These are phyloP conservation scores for Merops nubicus DNA, from an alignment of 2,113 vertebrate species.

Conservation along the genomic window DNA sequence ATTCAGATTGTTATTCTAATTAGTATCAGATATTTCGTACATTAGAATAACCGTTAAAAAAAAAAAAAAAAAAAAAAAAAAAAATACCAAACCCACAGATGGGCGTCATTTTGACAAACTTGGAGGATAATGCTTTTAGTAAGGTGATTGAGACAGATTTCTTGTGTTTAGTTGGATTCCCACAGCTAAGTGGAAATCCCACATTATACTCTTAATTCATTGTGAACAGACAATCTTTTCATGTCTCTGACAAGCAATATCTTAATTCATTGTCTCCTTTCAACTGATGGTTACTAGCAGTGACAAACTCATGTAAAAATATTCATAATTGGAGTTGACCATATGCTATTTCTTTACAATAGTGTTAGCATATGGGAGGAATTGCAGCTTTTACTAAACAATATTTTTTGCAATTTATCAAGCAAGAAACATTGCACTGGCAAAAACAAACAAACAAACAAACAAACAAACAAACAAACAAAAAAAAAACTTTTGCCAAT, in stretches of 20 bases:
- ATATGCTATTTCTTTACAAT: not conserved
- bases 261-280: slow-evolving; percentile 4
- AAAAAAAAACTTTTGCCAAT: not conserved
- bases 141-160: not conserved
- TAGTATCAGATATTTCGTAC: not conserved
- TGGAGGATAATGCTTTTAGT: not conserved
- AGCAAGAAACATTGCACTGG: not conserved
- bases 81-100: too few relatives aligned
- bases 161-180: not conserved
- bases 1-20: not conserved
- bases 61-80: not conserved
- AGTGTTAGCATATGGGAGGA: not conserved
- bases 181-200: not conserved
- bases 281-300: not conserved
- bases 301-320: not conserved
- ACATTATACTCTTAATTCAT: not conserved
- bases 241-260: not conserved
- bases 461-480: not conserved
- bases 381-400: not conserved
- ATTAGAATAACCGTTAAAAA: not conserved
- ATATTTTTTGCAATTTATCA: not conserved
- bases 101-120: not conserved
- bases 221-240: not conserved
- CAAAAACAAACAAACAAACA: too few relatives aligned
- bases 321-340: not conserved